These are phyloP conservation scores for Vombatus ursinus DNA, from an alignment of 2,113 vertebrate genomes.

Conservation along the genomic window DNA sequence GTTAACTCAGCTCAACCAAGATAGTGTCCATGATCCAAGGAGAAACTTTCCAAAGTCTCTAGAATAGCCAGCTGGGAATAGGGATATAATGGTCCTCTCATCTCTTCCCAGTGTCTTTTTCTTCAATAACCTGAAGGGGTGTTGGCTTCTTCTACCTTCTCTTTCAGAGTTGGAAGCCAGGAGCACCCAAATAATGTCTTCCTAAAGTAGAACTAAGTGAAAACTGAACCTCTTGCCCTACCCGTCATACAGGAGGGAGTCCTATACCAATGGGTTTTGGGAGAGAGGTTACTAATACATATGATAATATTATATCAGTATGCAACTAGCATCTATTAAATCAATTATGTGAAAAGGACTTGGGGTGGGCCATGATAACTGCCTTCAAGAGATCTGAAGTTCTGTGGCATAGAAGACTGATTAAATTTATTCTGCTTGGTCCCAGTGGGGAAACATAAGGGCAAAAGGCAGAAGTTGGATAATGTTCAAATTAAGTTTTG, in stretches of 20 bases:
- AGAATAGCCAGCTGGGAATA: background rate
- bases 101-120: background rate
- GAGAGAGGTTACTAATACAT: background rate
- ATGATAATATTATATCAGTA: background rate
- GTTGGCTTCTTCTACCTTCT: background rate
- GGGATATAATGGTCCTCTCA: background rate
- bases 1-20: background rate
- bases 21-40: background rate
- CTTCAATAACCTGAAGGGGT: background rate
- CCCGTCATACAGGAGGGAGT: background rate
- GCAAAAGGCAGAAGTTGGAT: background rate
- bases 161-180: background rate
- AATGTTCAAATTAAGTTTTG: background rate
- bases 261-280: background rate
- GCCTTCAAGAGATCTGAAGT: background rate
- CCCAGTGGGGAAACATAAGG: background rate
- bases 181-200: background rate
- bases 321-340: background rate
- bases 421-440: background rate
- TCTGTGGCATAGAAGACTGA: background rate
- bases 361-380: background rate
- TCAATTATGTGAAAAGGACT: background rate
- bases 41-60: background rate
- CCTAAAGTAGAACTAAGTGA: background rate
- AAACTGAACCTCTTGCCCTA: background rate